A percentile compares a stretch with the other conserved stretches of the same genome.
Evolutionary conservation across 2,797 vertebrate species (phyloP).

Genomic region (Macropodus opercularis): DNA sequence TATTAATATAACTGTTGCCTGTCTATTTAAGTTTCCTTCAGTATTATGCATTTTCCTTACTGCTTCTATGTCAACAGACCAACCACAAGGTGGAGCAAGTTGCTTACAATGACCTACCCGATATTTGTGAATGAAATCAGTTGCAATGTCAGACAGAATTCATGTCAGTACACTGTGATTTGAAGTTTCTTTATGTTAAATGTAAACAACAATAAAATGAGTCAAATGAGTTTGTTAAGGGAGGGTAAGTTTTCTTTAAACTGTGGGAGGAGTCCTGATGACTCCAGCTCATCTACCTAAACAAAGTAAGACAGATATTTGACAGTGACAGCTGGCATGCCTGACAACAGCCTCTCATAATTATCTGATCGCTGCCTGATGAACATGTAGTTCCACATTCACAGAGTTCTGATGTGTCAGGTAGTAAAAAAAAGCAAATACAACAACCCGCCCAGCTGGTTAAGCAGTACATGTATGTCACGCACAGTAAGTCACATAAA

Average conservation of each 20-base stretch:
- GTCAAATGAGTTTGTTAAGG: neutral
- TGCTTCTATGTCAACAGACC: too few species aligned
- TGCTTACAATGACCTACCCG: neutral
- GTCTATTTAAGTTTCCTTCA: too few species aligned
- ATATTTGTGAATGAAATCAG: conserved; percentile 36
- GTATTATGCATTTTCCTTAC: too few species aligned
- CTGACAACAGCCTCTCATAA: neutral
- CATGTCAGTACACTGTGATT: neutral
- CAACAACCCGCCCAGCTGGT: neutral
- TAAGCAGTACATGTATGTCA: neutral
- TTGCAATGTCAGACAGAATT: neutral
- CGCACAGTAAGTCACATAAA: too few species aligned
- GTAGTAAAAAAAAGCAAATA: fast-evolving
- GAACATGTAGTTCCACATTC: neutral
- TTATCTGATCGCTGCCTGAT: neutral
- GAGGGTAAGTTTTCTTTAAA: neutral
- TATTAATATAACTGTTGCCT: too few species aligned
- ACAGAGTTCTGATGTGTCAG: neutral
- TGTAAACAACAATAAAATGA: too few species aligned
- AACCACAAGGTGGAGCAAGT: conserved; percentile 56
- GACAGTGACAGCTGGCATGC: neutral
- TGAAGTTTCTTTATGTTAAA: too few species aligned
- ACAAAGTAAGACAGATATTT: neutral
- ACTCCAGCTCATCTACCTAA: too few species aligned
- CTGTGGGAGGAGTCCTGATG: neutral